These are phyloP conservation scores for Vimba vimba DNA, from an alignment of 2,113 vertebrate species.

Conservation along the genomic window DNA sequence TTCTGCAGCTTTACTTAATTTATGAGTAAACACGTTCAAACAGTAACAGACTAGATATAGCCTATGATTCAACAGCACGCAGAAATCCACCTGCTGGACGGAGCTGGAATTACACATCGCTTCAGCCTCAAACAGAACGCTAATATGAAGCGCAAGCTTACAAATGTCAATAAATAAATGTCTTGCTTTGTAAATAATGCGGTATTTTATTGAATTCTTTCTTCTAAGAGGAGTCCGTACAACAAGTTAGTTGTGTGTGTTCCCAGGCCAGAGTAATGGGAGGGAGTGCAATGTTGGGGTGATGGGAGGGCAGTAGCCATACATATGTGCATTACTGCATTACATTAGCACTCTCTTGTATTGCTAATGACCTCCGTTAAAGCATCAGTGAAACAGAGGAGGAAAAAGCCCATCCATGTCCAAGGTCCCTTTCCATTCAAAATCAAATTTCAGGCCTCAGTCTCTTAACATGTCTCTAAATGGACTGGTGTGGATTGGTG, in stretches of 20 bases:
- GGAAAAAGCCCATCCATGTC: slow-evolving; percentile 79
- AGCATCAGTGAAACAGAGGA: slow-evolving; percentile 59
- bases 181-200: neutral
- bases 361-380: slow-evolving; percentile 82
- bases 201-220: neutral
- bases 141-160: neutral
- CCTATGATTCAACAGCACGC: neutral
- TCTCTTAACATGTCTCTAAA: slow-evolving; percentile 73
- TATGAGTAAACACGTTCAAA: neutral
- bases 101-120: slow-evolving; percentile 50
- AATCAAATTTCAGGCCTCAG: slow-evolving; percentile 74
- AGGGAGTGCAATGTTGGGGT: slow-evolving; percentile 30
- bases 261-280: neutral
- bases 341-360: slow-evolving; percentile 80
- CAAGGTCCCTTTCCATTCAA: slow-evolving; percentile 78
- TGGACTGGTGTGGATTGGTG: slow-evolving; percentile 72
- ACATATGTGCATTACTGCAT: slow-evolving; percentile 61
- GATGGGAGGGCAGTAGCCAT: slow-evolving; percentile 45
- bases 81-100: slow-evolving; percentile 65
- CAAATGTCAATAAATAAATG: neutral
- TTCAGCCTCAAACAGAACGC: neutral
- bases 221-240: neutral
- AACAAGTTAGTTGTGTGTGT: neutral
- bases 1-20: neutral
- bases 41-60: neutral